Evolutionary conservation across 1,140 invertebrate genomes (phyloP), one percentile per base, ranked within the genome.

Genomic region (Macrobrachium nipponense): DNA sequence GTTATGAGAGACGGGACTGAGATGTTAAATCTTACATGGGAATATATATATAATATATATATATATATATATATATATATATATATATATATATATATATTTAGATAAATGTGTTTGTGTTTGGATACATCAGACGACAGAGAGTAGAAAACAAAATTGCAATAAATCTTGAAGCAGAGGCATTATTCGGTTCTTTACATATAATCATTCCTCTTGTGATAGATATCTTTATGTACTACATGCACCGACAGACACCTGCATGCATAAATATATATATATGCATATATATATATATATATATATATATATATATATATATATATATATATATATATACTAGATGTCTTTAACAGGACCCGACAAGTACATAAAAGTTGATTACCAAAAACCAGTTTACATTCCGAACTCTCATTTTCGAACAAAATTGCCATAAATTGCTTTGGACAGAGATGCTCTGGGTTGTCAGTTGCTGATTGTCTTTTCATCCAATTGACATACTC

Each of bases 31-130:
- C 18, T 0, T 36, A 7, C 27, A 7, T 0, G n/a, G 18, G 6
- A 14, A 78, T 78, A 78, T 78, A 78, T 78, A 78, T 36, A 36
- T n/a, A n/a, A 51, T 79, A 79, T 79, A 79, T 79, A 79, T 79
- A 79, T 79, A 79, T 79, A 79, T 79, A 79, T 79, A 79, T 79
- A 79, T 79, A 79, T 79, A 79, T 79, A 62, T 79, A 79, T 79
- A 64, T 79, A 79, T 79, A 62, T 62, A 79, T 79, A 79, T 64
- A 79, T 79, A 79, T 64, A 79, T 79, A 79, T 79, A 79, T 64
- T 27, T 79, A 79, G 60, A 79, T 79, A 79, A 27, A 64, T 79
- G 61, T 79, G 43, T 79, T 60, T 78, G 17, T 60, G 17, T 78
- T 60, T 78, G 43, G 17, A 78, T 78, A 62, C n/a, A 78, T 36